Evolutionary conservation across 2,888 invertebrate genomes (phyloP).

Genomic region (Xanthorhoe designata): DNA sequence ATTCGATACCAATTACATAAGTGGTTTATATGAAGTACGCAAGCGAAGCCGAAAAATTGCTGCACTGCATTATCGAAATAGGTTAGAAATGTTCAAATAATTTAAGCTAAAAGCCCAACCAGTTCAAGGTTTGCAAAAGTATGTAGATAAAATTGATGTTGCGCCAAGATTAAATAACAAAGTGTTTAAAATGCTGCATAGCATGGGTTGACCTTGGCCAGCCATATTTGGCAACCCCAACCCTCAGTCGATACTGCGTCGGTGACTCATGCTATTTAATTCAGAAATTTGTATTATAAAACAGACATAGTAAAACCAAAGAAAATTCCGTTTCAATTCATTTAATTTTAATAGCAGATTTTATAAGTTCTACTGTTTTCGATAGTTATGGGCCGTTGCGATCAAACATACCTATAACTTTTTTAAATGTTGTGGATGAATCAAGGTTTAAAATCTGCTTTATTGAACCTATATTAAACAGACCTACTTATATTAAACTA

Average conservation of each 20-base stretch:
- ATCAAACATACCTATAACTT: too few species aligned
- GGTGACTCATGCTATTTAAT: constrained; percentile 53
- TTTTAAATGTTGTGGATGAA: too few species aligned
- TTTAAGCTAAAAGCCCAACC: constrained; percentile 14
- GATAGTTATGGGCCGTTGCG: too few species aligned
- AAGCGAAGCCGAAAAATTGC: background rate
- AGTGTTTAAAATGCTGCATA: constrained; percentile 47
- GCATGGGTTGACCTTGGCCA: constrained; percentile 43
- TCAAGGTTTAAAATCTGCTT: too few species aligned
- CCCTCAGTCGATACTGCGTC: constrained; percentile 51
- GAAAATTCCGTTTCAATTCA: too few species aligned
- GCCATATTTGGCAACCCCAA: constrained; percentile 40
- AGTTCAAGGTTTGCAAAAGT: constrained; percentile 30
- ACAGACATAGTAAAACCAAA: background rate
- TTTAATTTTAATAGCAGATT: too few species aligned
- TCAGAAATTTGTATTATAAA: constrained; percentile 5
- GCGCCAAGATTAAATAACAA: constrained; percentile 39
- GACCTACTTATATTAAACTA: too few species aligned
- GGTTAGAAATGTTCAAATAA: constrained; percentile 1
- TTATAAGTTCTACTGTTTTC: too few species aligned
- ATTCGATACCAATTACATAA: too few species aligned
- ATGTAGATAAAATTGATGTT: constrained; percentile 37
- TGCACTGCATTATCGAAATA: background rate
- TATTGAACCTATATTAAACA: too few species aligned
- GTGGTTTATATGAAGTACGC: background rate